These are phyloP conservation scores for Nesogale talazaci DNA, from an alignment of 2,113 vertebrate species.

Conservation along the genomic window DNA sequence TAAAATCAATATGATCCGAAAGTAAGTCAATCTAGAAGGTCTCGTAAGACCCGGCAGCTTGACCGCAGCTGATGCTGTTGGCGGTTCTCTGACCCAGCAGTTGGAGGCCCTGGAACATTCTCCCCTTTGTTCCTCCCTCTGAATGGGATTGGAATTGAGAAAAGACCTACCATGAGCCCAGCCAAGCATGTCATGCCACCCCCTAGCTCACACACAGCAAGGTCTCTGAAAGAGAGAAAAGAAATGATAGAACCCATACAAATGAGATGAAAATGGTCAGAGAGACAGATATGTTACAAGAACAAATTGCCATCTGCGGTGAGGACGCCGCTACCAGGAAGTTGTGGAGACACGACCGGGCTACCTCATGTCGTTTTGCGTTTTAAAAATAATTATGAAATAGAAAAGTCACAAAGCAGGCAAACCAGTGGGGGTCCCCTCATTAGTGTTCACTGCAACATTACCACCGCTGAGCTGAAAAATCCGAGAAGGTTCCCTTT, in stretches of 20 bases:
- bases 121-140: conserved; percentile 89
- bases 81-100: conserved; percentile 90
- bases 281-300: conserved; percentile 90
- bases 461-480: conserved; percentile 92
- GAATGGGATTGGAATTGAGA: conserved; percentile 92
- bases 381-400: conserved; percentile 95
- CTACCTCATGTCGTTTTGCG: conserved; percentile 92
- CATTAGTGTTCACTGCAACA: conserved; percentile 91
- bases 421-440: conserved; percentile 90
- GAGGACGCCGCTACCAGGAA: conserved; percentile 88
- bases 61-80: conserved; percentile 90
- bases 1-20: conserved; percentile 93
- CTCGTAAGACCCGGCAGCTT: conserved; percentile 89
- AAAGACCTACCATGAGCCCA: conserved; percentile 96
- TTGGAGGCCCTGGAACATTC: conserved; percentile 90
- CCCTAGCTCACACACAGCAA: conserved; percentile 95
- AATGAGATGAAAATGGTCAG: conserved; percentile 90
- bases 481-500: conserved; percentile 89
- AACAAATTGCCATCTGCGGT: conserved; percentile 90
- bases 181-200: conserved; percentile 97
- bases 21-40: conserved; percentile 92
- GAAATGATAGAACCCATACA: conserved; percentile 92
- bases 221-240: conserved; percentile 92
- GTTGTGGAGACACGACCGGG: conserved; percentile 88
- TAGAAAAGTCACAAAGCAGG: conserved; percentile 93